Evolutionary conservation across 92 coral and sea anemone species (phyloP).

Genomic region (Hydrozoanthus gracilis): DNA sequence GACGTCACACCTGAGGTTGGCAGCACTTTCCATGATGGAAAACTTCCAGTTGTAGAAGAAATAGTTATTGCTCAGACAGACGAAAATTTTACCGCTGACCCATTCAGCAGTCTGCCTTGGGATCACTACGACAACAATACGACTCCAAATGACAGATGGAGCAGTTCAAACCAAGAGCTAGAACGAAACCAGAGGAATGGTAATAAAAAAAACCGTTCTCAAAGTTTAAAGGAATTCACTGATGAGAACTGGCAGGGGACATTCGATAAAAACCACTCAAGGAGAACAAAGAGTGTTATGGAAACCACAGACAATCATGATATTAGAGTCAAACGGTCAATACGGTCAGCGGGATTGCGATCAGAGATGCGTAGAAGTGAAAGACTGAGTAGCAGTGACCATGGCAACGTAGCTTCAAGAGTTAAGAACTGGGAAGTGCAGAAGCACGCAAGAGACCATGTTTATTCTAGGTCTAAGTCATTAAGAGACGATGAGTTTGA

Average conservation of each 20-base stretch:
- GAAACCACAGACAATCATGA: background rate
- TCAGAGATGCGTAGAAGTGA: conserved; percentile 46
- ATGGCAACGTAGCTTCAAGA: conserved; percentile 34
- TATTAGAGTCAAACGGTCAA: background rate
- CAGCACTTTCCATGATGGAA: background rate
- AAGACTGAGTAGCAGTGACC: conserved; percentile 4
- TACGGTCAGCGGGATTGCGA: conserved; percentile 20
- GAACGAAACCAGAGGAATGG: conserved; percentile 10
- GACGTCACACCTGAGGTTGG: background rate
- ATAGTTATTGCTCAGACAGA: background rate
- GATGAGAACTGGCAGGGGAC: background rate
- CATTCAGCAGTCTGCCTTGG: background rate
- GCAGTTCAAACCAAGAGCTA: background rate
- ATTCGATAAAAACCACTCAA: background rate
- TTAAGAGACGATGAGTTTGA: background rate
- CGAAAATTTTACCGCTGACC: background rate
- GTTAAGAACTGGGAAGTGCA: conserved; percentile 47
- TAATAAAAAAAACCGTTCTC: conserved; percentile 31
- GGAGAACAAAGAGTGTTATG: conserved; percentile 28
- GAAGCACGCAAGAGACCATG: background rate
- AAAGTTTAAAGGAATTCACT: conserved; percentile 7
- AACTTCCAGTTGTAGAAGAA: conserved; percentile 28
- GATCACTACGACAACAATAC: background rate
- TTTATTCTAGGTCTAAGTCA: conserved; percentile 31
- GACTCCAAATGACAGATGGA: background rate